Evolutionary conservation across 2,888 invertebrate species (phyloP), one percentile per base, ranked within the genome.

Genomic region (Julus scandinavius): DNA sequence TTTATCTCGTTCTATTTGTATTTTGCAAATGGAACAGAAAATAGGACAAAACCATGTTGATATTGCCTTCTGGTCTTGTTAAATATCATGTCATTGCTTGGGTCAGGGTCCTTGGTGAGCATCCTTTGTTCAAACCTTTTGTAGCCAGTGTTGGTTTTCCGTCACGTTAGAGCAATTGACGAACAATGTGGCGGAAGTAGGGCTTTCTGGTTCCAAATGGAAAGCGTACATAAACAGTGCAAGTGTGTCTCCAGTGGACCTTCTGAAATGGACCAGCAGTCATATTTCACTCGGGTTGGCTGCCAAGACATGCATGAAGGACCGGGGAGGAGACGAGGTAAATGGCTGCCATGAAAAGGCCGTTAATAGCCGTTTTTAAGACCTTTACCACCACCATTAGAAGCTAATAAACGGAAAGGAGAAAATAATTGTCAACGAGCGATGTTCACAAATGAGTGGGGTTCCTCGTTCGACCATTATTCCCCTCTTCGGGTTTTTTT

Each of bases 351-450:
- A 41, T 85, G 85, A 85, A 85, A 85, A 85, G 85, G 85, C 41
- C 85, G 72, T 85, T 85, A 85, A 85, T 85, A 49, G 85, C 85
- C 85, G 49, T 49, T 85, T 83, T 85, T 85, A 85, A 85, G 85
- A 85, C 85, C 85, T 85, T 49, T n/a, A 85, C 85, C 85, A 85
- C 85, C 85, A 49, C 85, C 85, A 85, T 85, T 85, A 85, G 85
- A 85, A 85, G 85, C 85, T 85, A 85, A 85, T 85, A 85, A 85
- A 85, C 41, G 85, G 85, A 85, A 49, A 49, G 45, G 85, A 49
- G 85, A 85, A 49, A 85, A 85, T 85, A 85, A 85, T 85, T 85
- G 85, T 72, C 72, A 72, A 72, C 72, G 72, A 72, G 72, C 72
- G 72, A 72, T 72, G 72, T 72, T 72, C 72, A 72, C 72, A 72